Conservation (phyloP, 2,888 invertebrate genomes). For the Drymonia ruficornis region DNA sequence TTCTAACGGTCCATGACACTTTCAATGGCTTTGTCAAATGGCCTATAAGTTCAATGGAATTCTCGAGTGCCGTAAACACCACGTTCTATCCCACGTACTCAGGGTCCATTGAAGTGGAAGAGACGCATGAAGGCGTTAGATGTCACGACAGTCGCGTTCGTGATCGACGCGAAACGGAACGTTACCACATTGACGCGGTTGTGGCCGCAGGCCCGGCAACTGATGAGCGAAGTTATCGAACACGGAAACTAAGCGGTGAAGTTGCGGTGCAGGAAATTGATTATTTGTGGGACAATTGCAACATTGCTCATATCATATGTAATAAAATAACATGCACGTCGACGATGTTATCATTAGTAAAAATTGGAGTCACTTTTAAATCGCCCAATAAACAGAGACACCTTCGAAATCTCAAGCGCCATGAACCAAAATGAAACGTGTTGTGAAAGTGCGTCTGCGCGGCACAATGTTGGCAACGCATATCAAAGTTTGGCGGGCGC, state of each 20-base stretch:
- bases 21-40: neutral
- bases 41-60: conserved; percentile 3
- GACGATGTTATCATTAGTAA: too few relatives aligned
- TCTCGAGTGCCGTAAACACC: conserved; percentile 4
- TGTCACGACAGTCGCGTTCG: conserved; percentile 22
- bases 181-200: conserved; percentile 25
- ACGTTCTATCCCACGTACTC: conserved; percentile 3
- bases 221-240: conserved; percentile 25
- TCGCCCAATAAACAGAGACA: neutral
- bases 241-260: conserved; percentile 49
- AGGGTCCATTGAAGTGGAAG: conserved; percentile 37
- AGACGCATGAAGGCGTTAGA: conserved; percentile 27
- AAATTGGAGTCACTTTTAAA: too few relatives aligned
- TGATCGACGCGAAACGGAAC: neutral
- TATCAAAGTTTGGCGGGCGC: conserved; percentile 73
- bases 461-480: conserved; percentile 61
- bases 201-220: conserved; percentile 20
- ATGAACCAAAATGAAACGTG: conserved; percentile 41
- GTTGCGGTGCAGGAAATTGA: conserved; percentile 22
- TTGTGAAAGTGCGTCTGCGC: conserved; percentile 58
- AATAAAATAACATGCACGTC: too few relatives aligned
- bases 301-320: neutral
- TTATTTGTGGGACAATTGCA: neutral
- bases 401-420: conserved; percentile 31
- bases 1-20: neutral